A percentile compares a stretch with the other conserved stretches of the same genome.
Conservation (phyloP, 2,888 invertebrate genomes). For the Sminthurides aquaticus region DNA sequence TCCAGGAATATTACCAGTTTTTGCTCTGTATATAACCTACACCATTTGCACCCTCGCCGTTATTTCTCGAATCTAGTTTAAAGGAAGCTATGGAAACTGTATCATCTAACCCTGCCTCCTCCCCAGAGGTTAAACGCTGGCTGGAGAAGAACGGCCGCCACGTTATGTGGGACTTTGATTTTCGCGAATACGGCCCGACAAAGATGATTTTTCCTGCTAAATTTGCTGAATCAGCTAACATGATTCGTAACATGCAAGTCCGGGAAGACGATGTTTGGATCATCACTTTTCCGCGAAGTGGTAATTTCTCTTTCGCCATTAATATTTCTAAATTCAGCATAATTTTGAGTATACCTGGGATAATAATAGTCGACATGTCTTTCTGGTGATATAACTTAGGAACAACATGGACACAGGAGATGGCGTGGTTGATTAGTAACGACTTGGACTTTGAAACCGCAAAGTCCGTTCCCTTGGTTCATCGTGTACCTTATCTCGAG, state of each 20-base stretch:
- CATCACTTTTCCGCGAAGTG: conserved; percentile 47
- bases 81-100: too few relatives aligned
- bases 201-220: conserved; percentile 33
- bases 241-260: conserved; percentile 48
- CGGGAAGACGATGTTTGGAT: conserved; percentile 50
- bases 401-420: conserved; percentile 89
- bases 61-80: too few relatives aligned
- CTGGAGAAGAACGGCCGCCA: too few relatives aligned
- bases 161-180: conserved; percentile 19
- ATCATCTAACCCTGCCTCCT: too few relatives aligned
- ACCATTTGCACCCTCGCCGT: too few relatives aligned
- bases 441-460: conserved; percentile 70
- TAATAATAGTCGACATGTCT: too few relatives aligned
- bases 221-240: conserved; percentile 40
- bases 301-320: conserved; percentile 36
- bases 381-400: too few relatives aligned
- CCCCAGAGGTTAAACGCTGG: too few relatives aligned
- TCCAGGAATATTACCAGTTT: too few relatives aligned
- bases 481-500: conserved; percentile 70
- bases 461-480: conserved; percentile 53
- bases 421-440: conserved; percentile 79
- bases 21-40: too few relatives aligned
- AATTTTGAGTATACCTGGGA: too few relatives aligned
- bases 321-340: too few relatives aligned
- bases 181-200: conserved; percentile 13